These are phyloP conservation scores for Epirrhoe alternata DNA, from an alignment of 2,888 invertebrate species.

Conservation along the genomic window DNA sequence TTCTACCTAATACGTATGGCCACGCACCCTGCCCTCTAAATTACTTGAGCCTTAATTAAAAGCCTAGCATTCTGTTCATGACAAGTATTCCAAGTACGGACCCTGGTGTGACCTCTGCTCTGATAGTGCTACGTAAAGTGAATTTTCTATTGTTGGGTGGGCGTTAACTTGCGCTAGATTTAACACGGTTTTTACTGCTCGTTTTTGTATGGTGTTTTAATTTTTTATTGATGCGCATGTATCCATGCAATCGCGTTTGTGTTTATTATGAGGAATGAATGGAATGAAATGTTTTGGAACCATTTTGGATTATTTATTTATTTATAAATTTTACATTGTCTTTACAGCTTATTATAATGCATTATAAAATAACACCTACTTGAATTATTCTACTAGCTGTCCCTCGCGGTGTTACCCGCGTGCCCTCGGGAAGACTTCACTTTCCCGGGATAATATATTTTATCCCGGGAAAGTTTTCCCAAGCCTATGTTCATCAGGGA, in stretches of 20 bases:
- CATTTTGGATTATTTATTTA: too few relatives aligned
- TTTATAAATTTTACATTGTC: too few relatives aligned
- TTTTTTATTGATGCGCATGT: not conserved
- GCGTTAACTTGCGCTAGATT: constrained; percentile 44
- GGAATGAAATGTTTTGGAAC: too few relatives aligned
- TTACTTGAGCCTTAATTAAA: constrained; percentile 84
- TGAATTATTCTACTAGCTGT: too few relatives aligned
- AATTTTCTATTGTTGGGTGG: constrained; percentile 54
- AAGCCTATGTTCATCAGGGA: too few relatives aligned
- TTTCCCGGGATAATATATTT: too few relatives aligned
- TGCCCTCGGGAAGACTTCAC: too few relatives aligned
- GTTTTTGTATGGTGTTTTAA: constrained; percentile 1
- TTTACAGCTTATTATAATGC: too few relatives aligned
- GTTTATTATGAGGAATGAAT: too few relatives aligned
- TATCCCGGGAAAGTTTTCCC: too few relatives aligned
- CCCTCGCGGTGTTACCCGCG: too few relatives aligned
- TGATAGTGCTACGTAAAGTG: constrained; percentile 67
- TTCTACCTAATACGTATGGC: constrained; percentile 74
- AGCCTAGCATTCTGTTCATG: constrained; percentile 82
- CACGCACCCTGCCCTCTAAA: constrained; percentile 75
- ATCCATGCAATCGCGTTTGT: not conserved
- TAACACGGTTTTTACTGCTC: constrained; percentile 40
- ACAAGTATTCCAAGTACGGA: constrained; percentile 78
- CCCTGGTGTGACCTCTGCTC: constrained; percentile 54
- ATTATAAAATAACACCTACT: too few relatives aligned